These are phyloP conservation scores for Hecatera dysodea DNA, from an alignment of 2,888 invertebrate species.

Conservation along the genomic window DNA sequence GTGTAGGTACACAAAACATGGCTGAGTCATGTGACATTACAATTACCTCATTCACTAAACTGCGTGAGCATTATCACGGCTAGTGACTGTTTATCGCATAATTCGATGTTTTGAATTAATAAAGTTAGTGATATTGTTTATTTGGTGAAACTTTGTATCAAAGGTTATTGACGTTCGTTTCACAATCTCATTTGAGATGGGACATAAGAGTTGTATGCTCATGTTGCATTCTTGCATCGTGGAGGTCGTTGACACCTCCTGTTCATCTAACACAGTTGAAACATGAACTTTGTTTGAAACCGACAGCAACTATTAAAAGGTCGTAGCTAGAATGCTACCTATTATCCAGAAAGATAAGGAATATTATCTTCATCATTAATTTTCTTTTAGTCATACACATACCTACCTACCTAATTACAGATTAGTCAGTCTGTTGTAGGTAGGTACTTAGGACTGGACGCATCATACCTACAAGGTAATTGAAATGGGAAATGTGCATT, in stretches of 20 bases:
- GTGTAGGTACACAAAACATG: constrained; percentile 66
- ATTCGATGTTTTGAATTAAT: constrained; percentile 64
- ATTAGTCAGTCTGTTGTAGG: neutral
- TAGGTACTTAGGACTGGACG: no score
- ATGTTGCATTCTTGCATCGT: constrained; percentile 45
- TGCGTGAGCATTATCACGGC: constrained; percentile 67
- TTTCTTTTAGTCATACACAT: constrained; percentile 8
- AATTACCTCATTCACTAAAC: constrained; percentile 67
- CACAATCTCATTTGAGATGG: constrained; percentile 44
- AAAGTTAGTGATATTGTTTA: constrained; percentile 58
- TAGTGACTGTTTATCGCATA: constrained; percentile 62
- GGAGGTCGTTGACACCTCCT: constrained; percentile 62
- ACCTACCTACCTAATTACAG: neutral
- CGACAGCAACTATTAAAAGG: neutral
- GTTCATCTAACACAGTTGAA: constrained; percentile 32
- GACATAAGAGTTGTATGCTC: constrained; percentile 40
- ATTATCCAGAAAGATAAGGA: neutral
- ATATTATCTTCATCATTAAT: constrained; percentile 24
- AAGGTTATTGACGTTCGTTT: constrained; percentile 66
- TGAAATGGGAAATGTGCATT: neutral
- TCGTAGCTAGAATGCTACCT: constrained; percentile 6
- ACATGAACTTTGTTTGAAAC: constrained; percentile 35
- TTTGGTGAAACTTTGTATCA: constrained; percentile 43
- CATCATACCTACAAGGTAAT: neutral
- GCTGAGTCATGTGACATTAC: constrained; percentile 73